These are phyloP conservation scores for Phylloscopus whistleri DNA, from an alignment of 2,113 vertebrate species.

Conservation along the genomic window DNA sequence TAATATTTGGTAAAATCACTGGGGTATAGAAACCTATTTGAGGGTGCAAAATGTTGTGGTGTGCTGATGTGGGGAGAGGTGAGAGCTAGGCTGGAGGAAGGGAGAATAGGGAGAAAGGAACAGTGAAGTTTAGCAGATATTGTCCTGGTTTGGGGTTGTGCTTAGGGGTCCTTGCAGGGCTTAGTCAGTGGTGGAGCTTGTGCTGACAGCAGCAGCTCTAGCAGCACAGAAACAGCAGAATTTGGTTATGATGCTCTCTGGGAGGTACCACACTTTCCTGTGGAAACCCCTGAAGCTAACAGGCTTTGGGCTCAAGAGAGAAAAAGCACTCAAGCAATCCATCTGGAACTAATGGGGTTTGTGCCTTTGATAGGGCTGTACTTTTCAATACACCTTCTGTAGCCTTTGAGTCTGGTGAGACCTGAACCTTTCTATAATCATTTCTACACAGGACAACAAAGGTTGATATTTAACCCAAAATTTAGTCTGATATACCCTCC, in stretches of 20 bases:
- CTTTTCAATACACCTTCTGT: neutral
- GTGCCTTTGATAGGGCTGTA: neutral
- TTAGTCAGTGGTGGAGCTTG: neutral
- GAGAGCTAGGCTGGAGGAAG: neutral
- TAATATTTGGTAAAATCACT: neutral
- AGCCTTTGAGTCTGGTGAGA: neutral
- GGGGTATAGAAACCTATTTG: neutral
- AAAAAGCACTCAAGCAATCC: neutral
- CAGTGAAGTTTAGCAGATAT: accelerated
- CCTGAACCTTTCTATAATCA: neutral
- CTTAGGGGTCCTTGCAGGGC: neutral
- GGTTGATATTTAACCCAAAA: neutral
- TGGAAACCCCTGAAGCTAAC: neutral
- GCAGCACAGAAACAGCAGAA: neutral
- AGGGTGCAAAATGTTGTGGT: neutral
- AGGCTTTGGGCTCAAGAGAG: neutral
- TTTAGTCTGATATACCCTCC: neutral
- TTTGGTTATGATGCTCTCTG: neutral
- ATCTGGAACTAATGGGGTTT: neutral
- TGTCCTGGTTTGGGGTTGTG: neutral
- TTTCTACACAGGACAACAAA: neutral
- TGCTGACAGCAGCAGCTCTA: neutral
- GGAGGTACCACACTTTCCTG: neutral
- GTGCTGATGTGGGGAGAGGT: neutral
- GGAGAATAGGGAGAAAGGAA: neutral